Percentiles rank a stretch among this genome's conserved stretches.
Evolutionary conservation across 2,888 invertebrate genomes (phyloP).

Genomic region (Cantharis nigra): DNA sequence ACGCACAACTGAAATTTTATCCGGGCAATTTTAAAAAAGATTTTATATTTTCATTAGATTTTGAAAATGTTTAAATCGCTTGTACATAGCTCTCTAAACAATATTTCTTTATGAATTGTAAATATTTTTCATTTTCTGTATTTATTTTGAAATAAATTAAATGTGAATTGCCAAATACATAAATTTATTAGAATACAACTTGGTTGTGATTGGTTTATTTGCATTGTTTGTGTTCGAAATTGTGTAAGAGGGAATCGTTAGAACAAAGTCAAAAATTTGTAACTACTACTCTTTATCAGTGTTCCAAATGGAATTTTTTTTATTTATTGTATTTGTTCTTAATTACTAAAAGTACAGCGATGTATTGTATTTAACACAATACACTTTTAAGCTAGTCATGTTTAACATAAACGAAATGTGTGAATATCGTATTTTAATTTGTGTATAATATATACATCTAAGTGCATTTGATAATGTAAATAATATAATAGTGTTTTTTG

Average conservation of each 20-base stretch:
- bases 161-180: constrained; percentile 9
- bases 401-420: constrained; percentile 49
- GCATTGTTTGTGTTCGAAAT: not conserved
- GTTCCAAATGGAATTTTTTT: constrained; percentile 15
- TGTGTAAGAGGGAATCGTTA: not conserved
- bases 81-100: constrained; percentile 47
- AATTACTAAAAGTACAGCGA: constrained; percentile 22
- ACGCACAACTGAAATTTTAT: constrained; percentile 20
- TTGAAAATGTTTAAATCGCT: constrained; percentile 51
- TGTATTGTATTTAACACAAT: constrained; percentile 45
- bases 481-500: constrained; percentile 53
- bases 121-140: constrained; percentile 37
- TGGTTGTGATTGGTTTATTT: constrained; percentile 12
- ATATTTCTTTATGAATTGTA: constrained; percentile 48
- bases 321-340: constrained; percentile 16
- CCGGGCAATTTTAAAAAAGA: constrained; percentile 29
- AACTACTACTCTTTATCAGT: constrained; percentile 8
- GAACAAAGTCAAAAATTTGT: not conserved
- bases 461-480: constrained; percentile 55
- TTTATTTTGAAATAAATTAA: constrained; percentile 35
- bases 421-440: constrained; percentile 44
- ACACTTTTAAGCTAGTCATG: constrained; percentile 53
- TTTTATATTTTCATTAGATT: constrained; percentile 49
- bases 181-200: constrained; percentile 24
- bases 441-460: constrained; percentile 43